phyloP scores from a whole-genome alignment of 2,888 invertebrate species.

The Acheta domesticus region DNA sequence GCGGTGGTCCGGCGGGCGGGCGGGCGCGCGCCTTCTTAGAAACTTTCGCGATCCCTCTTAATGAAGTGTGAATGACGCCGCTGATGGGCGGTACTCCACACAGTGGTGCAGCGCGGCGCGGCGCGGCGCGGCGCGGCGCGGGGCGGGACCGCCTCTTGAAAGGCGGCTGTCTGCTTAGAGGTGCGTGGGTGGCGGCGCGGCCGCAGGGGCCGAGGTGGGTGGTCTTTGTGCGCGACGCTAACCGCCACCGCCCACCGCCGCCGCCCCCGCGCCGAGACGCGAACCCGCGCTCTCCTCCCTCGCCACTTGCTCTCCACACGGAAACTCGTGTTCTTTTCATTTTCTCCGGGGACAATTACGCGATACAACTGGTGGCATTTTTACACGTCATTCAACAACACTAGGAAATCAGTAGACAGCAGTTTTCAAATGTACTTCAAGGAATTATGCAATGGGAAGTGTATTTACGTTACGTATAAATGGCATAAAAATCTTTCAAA shows the following conservation, averaged over 20 bases:
- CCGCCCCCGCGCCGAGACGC: background rate
- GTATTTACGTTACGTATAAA: too few relatives aligned
- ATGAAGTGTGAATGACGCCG: conserved; percentile 18
- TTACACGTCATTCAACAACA: too few relatives aligned
- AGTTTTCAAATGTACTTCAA: too few relatives aligned
- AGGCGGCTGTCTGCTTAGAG: conserved; percentile 2
- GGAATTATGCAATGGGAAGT: too few relatives aligned
- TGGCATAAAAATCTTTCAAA: too few relatives aligned
- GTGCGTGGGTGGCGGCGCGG: background rate
- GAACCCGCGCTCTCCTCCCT: too few relatives aligned
- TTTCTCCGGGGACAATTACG: too few relatives aligned
- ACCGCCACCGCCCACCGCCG: background rate
- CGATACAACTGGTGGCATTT: too few relatives aligned
- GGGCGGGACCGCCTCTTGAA: background rate
- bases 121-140: background rate
- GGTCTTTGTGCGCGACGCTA: background rate
- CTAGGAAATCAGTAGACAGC: too few relatives aligned
- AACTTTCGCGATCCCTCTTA: conserved; percentile 2
- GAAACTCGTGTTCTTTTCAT: too few relatives aligned
- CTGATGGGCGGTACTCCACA: background rate
- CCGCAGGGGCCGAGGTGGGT: background rate
- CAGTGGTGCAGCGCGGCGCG: too few relatives aligned
- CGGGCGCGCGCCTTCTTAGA: background rate
- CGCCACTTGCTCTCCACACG: too few relatives aligned
- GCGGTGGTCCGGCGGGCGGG: background rate